These are phyloP conservation scores for Macrosteles quadrilineatus DNA, from an alignment of 1,140 invertebrate species.

Conservation along the genomic window DNA sequence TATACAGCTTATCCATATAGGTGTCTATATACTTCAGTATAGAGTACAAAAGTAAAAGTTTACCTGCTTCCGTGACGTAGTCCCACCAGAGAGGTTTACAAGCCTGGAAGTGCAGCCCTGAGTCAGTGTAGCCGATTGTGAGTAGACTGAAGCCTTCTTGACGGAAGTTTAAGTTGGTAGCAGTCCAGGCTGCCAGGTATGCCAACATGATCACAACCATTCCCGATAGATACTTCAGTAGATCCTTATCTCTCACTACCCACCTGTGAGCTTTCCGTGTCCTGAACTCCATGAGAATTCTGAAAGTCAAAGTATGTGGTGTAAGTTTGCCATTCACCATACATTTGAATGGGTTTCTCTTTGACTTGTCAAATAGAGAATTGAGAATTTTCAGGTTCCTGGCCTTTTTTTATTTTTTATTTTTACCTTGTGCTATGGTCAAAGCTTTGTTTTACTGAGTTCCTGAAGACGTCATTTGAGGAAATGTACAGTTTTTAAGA, in stretches of 20 bases:
- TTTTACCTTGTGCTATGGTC: too few species aligned
- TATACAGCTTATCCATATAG: too few species aligned
- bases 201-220: constrained; percentile 77
- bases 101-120: constrained; percentile 58
- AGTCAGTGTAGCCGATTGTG: constrained; percentile 50
- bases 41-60: too few species aligned
- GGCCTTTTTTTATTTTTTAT: too few species aligned
- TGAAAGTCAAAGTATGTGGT: constrained; percentile 33
- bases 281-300: constrained; percentile 68
- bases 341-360: background rate
- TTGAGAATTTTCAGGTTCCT: too few species aligned
- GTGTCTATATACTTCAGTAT: too few species aligned
- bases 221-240: constrained; percentile 74
- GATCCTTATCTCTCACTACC: constrained; percentile 81
- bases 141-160: constrained; percentile 56
- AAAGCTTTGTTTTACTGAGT: too few species aligned
- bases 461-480: too few species aligned
- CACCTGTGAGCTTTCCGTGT: constrained; percentile 89
- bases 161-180: constrained; percentile 61
- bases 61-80: constrained; percentile 78
- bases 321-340: background rate
- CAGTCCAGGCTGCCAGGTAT: constrained; percentile 86
- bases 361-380: too few species aligned
- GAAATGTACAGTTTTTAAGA: too few species aligned
- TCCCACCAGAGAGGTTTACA: constrained; percentile 87